phyloP scores from a whole-genome alignment of 2,888 invertebrate genomes.

The Liodrosophila aerea region DNA sequence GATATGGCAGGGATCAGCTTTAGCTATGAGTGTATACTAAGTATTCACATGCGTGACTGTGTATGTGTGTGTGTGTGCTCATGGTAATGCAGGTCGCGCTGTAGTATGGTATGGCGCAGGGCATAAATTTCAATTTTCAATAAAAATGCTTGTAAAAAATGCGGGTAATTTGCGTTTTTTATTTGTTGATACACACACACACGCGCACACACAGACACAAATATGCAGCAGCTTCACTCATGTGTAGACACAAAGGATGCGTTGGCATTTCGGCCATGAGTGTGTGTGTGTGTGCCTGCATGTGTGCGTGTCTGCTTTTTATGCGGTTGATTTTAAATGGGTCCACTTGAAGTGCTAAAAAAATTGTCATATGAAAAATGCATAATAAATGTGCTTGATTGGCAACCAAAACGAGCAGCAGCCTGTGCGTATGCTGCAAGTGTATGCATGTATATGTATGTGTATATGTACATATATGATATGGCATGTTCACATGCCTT shows the following conservation, averaged over 20 bases:
- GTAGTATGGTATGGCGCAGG: constrained; percentile 16
- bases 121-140: constrained; percentile 74
- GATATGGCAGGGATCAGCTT: constrained; percentile 72
- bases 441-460: constrained; percentile 11
- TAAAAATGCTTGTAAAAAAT: constrained; percentile 70
- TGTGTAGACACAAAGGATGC: constrained; percentile 52
- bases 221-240: constrained; percentile 45
- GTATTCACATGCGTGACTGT: no score
- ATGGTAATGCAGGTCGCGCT: neutral
- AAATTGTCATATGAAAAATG: constrained; percentile 73
- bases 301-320: constrained; percentile 49
- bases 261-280: constrained; percentile 19
- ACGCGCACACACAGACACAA: constrained; percentile 10
- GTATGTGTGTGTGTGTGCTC: neutral
- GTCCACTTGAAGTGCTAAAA: constrained; percentile 58
- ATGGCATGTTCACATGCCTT: constrained; percentile 52
- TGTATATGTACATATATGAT: constrained; percentile 9
- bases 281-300: constrained; percentile 13
- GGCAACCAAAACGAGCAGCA: constrained; percentile 28
- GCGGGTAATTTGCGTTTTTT: constrained; percentile 74
- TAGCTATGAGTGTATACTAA: constrained; percentile 14
- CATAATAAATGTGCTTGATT: constrained; percentile 74
- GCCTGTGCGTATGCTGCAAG: neutral
- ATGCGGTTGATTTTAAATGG: constrained; percentile 72
- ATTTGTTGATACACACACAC: neutral